Evolutionary conservation across 2,797 vertebrate genomes (phyloP).

Genomic region (Sciurus carolinensis): DNA sequence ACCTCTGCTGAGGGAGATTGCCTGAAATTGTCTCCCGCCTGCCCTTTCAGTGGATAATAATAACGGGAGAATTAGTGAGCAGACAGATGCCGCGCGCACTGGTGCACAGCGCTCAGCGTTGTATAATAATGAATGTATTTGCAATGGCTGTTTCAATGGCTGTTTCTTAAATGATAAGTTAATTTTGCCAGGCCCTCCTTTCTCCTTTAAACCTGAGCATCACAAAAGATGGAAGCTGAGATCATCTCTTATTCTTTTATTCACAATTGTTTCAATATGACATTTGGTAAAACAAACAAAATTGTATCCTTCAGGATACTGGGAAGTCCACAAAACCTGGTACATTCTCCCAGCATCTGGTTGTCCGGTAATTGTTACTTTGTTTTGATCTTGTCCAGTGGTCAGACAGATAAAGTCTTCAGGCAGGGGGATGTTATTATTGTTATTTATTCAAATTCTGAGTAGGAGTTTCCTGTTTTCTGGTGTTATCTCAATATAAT

Average conservation of each 20-base stretch:
- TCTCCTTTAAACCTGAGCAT: constrained; percentile 81
- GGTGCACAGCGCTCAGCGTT: constrained; percentile 82
- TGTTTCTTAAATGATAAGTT: constrained; percentile 85
- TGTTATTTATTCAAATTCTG: constrained; percentile 52
- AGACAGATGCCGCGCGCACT: constrained; percentile 84
- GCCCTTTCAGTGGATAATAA: constrained; percentile 83
- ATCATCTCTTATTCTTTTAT: constrained; percentile 77
- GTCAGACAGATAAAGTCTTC: constrained; percentile 42
- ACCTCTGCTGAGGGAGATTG: constrained; percentile 51
- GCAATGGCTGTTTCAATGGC: constrained; percentile 84
- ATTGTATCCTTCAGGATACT: constrained; percentile 52
- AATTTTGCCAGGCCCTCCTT: constrained; percentile 81
- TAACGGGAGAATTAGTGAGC: constrained; percentile 82
- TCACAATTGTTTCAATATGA: constrained; percentile 73
- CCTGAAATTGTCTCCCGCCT: constrained; percentile 76
- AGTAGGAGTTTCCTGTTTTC: background rate
- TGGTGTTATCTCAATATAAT: constrained; percentile 19
- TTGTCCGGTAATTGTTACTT: constrained; percentile 50
- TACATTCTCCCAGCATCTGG: constrained; percentile 2
- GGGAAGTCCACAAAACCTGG: background rate
- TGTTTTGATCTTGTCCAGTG: constrained; percentile 52
- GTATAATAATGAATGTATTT: constrained; percentile 88
- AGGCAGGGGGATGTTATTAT: background rate
- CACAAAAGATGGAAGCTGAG: constrained; percentile 75
- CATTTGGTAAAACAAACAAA: constrained; percentile 74